A percentile compares a stretch with the other conserved stretches of the same genome.
Conservation (phyloP, 2,797 vertebrate genomes). For the Cottoperca gobio region DNA sequence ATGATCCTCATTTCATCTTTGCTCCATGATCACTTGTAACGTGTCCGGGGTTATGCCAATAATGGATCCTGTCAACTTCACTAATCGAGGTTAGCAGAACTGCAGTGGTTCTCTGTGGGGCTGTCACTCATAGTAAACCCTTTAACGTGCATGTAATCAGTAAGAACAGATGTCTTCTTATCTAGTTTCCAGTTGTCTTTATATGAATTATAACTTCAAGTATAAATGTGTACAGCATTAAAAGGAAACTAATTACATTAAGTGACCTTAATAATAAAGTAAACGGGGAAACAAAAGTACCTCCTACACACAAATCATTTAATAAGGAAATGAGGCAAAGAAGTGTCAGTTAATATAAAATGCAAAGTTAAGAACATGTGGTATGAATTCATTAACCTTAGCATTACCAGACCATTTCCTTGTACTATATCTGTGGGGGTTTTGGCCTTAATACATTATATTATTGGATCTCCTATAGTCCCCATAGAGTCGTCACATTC, state of each 20-base stretch:
- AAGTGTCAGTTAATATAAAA: neutral
- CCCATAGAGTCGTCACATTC: neutral
- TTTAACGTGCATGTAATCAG: neutral
- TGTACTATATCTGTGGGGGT: neutral
- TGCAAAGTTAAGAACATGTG: neutral
- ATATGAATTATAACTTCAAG: neutral
- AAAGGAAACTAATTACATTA: neutral
- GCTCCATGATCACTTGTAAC: neutral
- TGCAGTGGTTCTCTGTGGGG: neutral
- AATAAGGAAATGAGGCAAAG: neutral
- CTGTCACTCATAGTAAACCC: neutral
- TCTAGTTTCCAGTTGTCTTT: neutral
- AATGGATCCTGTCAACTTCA: neutral
- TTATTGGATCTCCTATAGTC: neutral
- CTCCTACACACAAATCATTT: neutral
- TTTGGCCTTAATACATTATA: neutral
- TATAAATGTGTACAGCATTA: neutral
- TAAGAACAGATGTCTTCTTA: neutral
- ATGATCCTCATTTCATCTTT: neutral
- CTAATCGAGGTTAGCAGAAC: neutral
- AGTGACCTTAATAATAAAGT: neutral
- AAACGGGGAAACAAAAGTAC: neutral
- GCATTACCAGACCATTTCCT: neutral
- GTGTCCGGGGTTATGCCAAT: neutral
- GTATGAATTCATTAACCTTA: neutral